These are phyloP conservation scores for Lobophora halterata DNA, from an alignment of 2,888 invertebrate genomes.

Conservation along the genomic window DNA sequence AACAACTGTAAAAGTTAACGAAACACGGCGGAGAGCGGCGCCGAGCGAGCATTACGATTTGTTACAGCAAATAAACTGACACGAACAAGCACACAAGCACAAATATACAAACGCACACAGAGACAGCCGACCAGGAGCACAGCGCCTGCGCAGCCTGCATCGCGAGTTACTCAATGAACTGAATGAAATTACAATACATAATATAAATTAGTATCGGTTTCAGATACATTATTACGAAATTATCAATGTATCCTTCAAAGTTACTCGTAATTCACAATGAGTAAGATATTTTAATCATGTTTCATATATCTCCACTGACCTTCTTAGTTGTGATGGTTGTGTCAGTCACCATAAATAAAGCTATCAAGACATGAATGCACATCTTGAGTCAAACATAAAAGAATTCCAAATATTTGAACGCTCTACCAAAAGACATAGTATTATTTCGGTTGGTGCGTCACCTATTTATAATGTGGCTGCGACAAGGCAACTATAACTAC, in stretches of 20 bases:
- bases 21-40: constrained; percentile 55
- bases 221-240: too few relatives aligned
- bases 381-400: constrained; percentile 1
- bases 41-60: constrained; percentile 51
- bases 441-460: constrained; percentile 67
- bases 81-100: constrained; percentile 35
- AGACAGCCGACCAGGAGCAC: constrained; percentile 44
- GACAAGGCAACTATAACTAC: constrained; percentile 52
- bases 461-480: constrained; percentile 54
- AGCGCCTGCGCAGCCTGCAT: constrained; percentile 42
- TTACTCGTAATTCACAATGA: too few relatives aligned
- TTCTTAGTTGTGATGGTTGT: too few relatives aligned
- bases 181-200: neutral
- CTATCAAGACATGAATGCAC: neutral
- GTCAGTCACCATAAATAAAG: too few relatives aligned
- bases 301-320: too few relatives aligned
- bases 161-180: constrained; percentile 73
- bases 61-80: constrained; percentile 49
- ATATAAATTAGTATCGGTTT: neutral
- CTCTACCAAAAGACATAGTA: constrained; percentile 1
- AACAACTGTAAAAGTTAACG: constrained; percentile 61
- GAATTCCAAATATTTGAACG: constrained; percentile 6
- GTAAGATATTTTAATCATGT: too few relatives aligned
- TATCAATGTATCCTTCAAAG: too few relatives aligned
- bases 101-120: constrained; percentile 24